Percentiles rank a stretch among this genome's conserved stretches.
These are phyloP conservation scores for Rhingia rostrata DNA, from an alignment of 2,888 invertebrate genomes.

Conservation along the genomic window DNA sequence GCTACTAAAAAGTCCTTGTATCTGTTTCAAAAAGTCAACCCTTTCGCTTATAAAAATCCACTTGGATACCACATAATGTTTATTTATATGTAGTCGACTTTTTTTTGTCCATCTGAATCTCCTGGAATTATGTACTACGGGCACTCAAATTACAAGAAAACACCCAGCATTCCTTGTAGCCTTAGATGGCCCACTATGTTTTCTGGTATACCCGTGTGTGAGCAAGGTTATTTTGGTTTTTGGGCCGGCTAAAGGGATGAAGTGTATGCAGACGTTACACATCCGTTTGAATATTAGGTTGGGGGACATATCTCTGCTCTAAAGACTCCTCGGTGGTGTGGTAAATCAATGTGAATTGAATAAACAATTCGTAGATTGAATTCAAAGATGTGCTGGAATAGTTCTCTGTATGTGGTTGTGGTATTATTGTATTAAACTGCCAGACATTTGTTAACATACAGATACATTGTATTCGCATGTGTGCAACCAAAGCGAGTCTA, in stretches of 20 bases:
- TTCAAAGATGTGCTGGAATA: neutral
- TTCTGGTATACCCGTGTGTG: neutral
- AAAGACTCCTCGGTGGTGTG: neutral
- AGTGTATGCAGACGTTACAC: neutral
- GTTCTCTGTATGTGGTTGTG: neutral
- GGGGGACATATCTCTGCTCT: neutral
- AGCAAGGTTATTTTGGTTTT: neutral
- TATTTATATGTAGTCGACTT: neutral
- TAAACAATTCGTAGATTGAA: conserved; percentile 8
- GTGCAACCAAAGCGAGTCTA: too few species aligned
- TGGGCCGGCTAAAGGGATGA: neutral
- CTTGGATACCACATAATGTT: neutral
- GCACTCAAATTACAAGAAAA: neutral
- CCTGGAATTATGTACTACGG: neutral
- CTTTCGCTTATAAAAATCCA: neutral
- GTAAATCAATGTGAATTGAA: conserved; percentile 1
- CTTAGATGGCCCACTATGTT: neutral
- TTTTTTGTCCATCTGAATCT: neutral
- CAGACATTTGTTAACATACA: neutral
- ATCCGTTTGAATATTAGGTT: neutral
- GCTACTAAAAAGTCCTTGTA: too few species aligned
- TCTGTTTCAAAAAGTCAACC: too few species aligned
- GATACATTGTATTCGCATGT: too few species aligned
- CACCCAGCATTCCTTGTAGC: neutral
- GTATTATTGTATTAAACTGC: neutral